A percentile compares a stretch with the other conserved stretches of the same genome.
phyloP scores from a whole-genome alignment of 2,888 invertebrate genomes.

The Erebia aethiops region DNA sequence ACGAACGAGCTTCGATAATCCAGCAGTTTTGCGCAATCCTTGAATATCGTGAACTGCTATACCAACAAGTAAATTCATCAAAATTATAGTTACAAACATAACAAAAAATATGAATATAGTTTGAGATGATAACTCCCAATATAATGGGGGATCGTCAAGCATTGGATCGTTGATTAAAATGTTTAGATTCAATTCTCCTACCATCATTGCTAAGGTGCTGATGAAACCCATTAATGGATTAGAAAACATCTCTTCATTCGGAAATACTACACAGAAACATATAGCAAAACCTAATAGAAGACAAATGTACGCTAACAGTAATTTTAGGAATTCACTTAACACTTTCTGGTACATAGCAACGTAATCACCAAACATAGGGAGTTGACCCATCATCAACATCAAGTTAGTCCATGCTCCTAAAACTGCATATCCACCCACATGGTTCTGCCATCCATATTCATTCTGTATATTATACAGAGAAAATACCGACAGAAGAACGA shows the following conservation, averaged over 20 bases:
- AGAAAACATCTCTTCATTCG: conserved; percentile 90
- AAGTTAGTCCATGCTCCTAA: conserved; percentile 93
- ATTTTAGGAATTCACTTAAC: conserved; percentile 91
- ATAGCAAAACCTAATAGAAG: conserved; percentile 92
- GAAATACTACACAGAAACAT: conserved; percentile 94
- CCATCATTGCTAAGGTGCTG: conserved; percentile 94
- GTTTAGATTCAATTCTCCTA: conserved; percentile 91
- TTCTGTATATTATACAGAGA: conserved; percentile 90
- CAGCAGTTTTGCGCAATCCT: conserved; percentile 92
- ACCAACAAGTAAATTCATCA: conserved; percentile 93
- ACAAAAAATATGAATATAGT: conserved; percentile 91
- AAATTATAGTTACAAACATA: conserved; percentile 91
- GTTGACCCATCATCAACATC: conserved; percentile 94
- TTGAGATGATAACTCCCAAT: conserved; percentile 90
- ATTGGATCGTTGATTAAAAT: conserved; percentile 88
- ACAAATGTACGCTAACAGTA: conserved; percentile 91
- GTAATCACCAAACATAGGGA: conserved; percentile 94
- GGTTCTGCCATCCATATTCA: conserved; percentile 93
- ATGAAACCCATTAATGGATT: conserved; percentile 93
- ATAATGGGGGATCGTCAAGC: conserved; percentile 87
- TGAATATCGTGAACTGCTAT: conserved; percentile 95
- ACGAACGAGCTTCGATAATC: conserved; percentile 90
- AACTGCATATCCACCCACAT: conserved; percentile 93
- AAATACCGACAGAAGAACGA: conserved; percentile 91
- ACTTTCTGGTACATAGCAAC: conserved; percentile 96